Evolutionary conservation across 2,888 invertebrate species (phyloP), one percentile per base, ranked within the genome.

Genomic region (Orgyia antiqua): DNA sequence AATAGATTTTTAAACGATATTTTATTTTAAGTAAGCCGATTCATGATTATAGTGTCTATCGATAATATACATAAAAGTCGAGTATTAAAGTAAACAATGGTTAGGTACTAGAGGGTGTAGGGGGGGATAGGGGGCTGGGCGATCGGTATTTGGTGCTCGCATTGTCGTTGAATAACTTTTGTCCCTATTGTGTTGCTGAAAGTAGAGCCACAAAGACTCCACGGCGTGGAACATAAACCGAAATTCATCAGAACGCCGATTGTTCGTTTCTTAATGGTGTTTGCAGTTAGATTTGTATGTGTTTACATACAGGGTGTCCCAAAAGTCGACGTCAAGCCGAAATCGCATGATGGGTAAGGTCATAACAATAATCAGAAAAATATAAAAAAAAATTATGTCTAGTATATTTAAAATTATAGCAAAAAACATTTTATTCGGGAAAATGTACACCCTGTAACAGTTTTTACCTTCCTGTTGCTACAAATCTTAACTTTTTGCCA

Each of bases 121-220:
- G 46, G 55, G 58, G 23, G 52, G 50, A 64, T 67, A 64, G 60
- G 64, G 55, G 58, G 66, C 71, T 70, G 73, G 74, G 69, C 82
- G 87, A 84, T 87, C 84, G 86, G 86, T 86, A 87, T 87, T 87
- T 82, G 84, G 86, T 80, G 82, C 76, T 80, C 82, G 84, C 79
- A 86, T 84, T 87, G 87, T 87, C 80, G 83, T 78, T 76, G 83
- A 82, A 83, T 84, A 87, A 87, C 87, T 87, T 87, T 87, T 87
- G 87, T 87, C 82, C 86, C 87, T 79, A 86, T 87, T 87, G 84
- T 86, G 80, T 78, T 51, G 75, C 73, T 74, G 78, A 78, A 84
- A 84, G 79, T 76, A 79, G 72, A 78, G 73, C 78, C 82, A 82
- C 86, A 83, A 87, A 84, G 86, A 83, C 77, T 77, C 68, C 57